These are phyloP conservation scores for Otus scops DNA, from an alignment of 2,797 vertebrate species.

Conservation along the genomic window DNA sequence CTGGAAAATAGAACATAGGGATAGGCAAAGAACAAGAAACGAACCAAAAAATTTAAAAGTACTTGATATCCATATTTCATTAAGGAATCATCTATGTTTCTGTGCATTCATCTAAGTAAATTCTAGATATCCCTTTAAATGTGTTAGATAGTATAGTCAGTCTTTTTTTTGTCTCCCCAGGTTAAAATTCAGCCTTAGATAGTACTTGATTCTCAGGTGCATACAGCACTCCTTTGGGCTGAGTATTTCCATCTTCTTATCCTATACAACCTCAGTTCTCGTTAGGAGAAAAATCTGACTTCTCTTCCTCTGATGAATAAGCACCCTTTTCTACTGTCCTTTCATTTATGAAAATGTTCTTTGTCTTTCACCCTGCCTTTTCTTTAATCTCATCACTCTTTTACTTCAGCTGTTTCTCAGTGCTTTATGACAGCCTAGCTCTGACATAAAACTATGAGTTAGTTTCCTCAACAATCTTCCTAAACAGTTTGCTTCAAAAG, in stretches of 20 bases:
- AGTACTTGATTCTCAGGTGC: not conserved
- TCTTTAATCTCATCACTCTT: not conserved
- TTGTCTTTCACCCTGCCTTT: not conserved
- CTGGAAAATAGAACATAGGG: not conserved
- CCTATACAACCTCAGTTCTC: not conserved
- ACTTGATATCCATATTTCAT: not conserved
- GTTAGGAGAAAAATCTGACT: not conserved
- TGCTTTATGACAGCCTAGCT: not conserved
- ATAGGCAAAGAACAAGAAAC: not conserved
- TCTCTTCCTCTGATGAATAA: not conserved
- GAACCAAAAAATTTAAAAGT: not conserved
- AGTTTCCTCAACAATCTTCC: not conserved
- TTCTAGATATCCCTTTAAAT: not conserved
- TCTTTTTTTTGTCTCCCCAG: not conserved
- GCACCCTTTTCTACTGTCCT: not conserved
- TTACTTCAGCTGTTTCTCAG: not conserved
- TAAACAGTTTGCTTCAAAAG: conserved; percentile 17
- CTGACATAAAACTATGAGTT: not conserved
- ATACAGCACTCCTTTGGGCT: not conserved
- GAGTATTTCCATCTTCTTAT: not conserved
- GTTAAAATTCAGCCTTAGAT: not conserved
- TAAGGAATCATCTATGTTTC: not conserved
- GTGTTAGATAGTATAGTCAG: not conserved
- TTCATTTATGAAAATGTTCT: not conserved
- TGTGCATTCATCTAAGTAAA: not conserved